Evolutionary conservation across 2,113 vertebrate species (phyloP), one percentile per base, ranked within the genome.

Genomic region (Zosterops lateralis): DNA sequence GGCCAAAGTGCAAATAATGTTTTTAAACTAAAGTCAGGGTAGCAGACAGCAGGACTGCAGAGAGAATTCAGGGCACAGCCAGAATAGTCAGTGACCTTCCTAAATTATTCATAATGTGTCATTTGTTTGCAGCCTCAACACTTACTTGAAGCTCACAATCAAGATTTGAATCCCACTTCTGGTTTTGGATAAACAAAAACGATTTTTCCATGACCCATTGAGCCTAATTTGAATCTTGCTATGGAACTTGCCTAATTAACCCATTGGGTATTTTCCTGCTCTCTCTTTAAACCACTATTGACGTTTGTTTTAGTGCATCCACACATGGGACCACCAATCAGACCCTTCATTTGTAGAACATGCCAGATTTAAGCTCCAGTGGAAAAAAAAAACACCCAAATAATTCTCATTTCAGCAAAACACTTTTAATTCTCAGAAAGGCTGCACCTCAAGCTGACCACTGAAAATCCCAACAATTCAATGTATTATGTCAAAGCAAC

Each of bases 51-150:
- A 88, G 74, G 58, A 45, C 60, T 71, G 71, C 71, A 77, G 71
- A 85, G 25, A 64, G 77, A 74, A 96, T 71, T 66, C 81, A 77
- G 73, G 64, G 84, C 60, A 82, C 60, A 77, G 68, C 31, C 87
- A 85, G 79, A 89, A 64, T 19, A 89, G 47, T 22, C 81, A 71
- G 51, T 64, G 95, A 91, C 93, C 94, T 96, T 91, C 87, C 71
- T 95, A 77, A 94, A 95, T 96, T 94, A 95, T 90, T 92, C 84
- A 92, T 36, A 40, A 74, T 7, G 25, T 47, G 70, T 86, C 87
- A 85, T 87, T 92, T 85, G 38, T 87, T 77, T 89, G 38, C 93
- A 85, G 71, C 42, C 51, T 83, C 51, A 91, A 77, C 84, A 80
- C 53, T 89, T 58, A n/a, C 65, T 88, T 67, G 72, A 92, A 91